Percentiles rank a stretch among this genome's conserved stretches.
These are phyloP conservation scores for Microcaecilia unicolor DNA, from an alignment of 2,797 vertebrate species.

Conservation along the genomic window DNA sequence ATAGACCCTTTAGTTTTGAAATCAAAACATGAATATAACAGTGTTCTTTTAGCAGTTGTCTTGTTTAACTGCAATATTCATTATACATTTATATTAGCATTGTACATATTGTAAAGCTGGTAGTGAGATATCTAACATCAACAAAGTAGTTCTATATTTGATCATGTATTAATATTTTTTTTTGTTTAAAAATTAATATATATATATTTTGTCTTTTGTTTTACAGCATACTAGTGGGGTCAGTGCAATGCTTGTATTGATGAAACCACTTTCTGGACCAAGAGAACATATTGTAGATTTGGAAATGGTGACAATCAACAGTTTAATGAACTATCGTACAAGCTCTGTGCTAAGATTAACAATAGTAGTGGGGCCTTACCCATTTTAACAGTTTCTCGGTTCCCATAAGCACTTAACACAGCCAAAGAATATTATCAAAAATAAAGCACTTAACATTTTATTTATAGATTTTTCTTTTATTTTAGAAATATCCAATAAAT, in stretches of 20 bases:
- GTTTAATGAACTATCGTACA: slow-evolving; percentile 77
- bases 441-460: slow-evolving; percentile 59
- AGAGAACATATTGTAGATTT: slow-evolving; percentile 86
- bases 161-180: too few relatives aligned
- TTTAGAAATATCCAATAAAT: slow-evolving; percentile 49
- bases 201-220: background rate
- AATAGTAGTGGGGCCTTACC: slow-evolving; percentile 83
- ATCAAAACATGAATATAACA: too few relatives aligned
- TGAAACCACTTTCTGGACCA: slow-evolving; percentile 80
- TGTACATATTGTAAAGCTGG: too few relatives aligned
- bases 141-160: too few relatives aligned
- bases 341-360: slow-evolving; percentile 89
- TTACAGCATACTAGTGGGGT: slow-evolving; percentile 82
- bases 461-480: slow-evolving; percentile 60
- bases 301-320: slow-evolving; percentile 93
- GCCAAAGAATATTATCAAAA: slow-evolving; percentile 49
- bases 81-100: too few relatives aligned
- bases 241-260: slow-evolving; percentile 89
- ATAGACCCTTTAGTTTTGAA: too few relatives aligned
- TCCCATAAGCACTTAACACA: slow-evolving; percentile 28
- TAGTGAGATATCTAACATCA: too few relatives aligned
- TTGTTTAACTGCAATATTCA: too few relatives aligned
- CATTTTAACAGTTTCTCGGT: slow-evolving; percentile 63
- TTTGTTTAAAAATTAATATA: background rate
- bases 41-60: too few relatives aligned